Conservation (phyloP, 2,888 invertebrate genomes). For the Willowsia nigromaculata region DNA sequence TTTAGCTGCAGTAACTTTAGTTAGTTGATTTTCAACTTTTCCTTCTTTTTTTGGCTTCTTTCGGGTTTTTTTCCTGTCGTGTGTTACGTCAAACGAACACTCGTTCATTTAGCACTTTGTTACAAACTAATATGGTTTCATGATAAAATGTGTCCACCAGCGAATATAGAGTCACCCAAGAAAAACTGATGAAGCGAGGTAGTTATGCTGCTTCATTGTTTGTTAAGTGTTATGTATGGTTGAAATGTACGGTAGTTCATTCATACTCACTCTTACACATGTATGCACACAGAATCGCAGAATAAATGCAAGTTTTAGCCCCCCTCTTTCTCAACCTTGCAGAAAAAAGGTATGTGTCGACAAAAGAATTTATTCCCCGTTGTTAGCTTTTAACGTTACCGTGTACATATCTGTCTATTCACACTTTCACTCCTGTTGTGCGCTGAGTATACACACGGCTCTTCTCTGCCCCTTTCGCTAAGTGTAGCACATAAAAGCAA, state of each 20-base stretch:
- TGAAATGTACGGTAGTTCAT: neutral
- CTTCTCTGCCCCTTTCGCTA: neutral
- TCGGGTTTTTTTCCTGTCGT: neutral
- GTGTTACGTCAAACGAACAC: neutral
- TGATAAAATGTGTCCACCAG: slow-evolving; percentile 40
- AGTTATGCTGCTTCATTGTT: slow-evolving; percentile 53
- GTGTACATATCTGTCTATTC: slow-evolving; percentile 28
- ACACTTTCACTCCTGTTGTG: slow-evolving; percentile 15
- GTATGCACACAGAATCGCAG: neutral
- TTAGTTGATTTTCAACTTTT: slow-evolving; percentile 58
- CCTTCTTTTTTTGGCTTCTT: slow-evolving; percentile 37
- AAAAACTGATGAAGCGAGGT: slow-evolving; percentile 44
- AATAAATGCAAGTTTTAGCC: neutral
- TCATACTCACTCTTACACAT: neutral
- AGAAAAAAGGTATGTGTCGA: slow-evolving; percentile 19
- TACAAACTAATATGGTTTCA: slow-evolving; percentile 46
- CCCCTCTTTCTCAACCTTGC: neutral
- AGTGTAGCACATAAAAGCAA: slow-evolving; percentile 2
- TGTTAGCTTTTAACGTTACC: slow-evolving; percentile 35
- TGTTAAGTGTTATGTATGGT: neutral
- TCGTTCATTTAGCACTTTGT: slow-evolving; percentile 14
- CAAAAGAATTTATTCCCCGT: slow-evolving; percentile 49
- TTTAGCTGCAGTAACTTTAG: neutral
- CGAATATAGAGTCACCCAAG: neutral
- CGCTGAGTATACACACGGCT: neutral